These are phyloP conservation scores for Callionymus lyra DNA, from an alignment of 2,113 vertebrate genomes.

Conservation along the genomic window DNA sequence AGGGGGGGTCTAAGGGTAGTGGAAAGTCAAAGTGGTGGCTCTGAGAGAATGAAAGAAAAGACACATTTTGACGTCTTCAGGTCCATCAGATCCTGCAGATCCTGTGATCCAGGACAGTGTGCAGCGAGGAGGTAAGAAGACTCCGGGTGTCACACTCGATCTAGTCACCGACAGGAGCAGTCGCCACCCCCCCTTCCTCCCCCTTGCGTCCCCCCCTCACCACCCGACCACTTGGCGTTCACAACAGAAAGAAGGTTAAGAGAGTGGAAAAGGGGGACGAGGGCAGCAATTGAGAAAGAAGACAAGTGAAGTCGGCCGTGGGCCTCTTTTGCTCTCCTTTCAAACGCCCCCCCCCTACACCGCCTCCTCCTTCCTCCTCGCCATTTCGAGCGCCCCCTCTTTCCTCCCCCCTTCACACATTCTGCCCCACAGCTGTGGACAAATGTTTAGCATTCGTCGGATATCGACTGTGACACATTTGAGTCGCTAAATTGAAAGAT, in stretches of 20 bases:
- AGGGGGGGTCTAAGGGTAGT: too few species aligned
- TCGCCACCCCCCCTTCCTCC: slow-evolving; percentile 61
- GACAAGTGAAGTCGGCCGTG: slow-evolving; percentile 38
- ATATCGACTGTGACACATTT: too few species aligned
- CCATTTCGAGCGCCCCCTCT: slow-evolving; percentile 11
- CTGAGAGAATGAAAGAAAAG: too few species aligned
- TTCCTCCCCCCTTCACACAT: neutral
- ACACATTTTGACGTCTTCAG: too few species aligned
- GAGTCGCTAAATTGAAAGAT: too few species aligned
- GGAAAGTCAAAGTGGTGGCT: too few species aligned
- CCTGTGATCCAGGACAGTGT: too few species aligned
- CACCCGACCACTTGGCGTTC: slow-evolving; percentile 26
- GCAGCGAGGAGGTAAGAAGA: slow-evolving; percentile 36
- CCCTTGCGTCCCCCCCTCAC: slow-evolving; percentile 13
- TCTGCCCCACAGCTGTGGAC: slow-evolving; percentile 6
- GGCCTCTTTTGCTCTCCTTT: slow-evolving; percentile 24
- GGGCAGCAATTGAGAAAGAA: slow-evolving; percentile 34
- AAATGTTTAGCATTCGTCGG: too few species aligned
- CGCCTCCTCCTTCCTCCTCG: slow-evolving; percentile 5
- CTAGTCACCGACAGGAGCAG: slow-evolving; percentile 57
- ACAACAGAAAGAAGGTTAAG: slow-evolving; percentile 7
- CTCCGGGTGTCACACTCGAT: slow-evolving; percentile 59
- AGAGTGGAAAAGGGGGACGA: slow-evolving; percentile 20
- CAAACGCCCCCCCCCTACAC: slow-evolving; percentile 14
- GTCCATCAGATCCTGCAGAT: too few species aligned